A percentile compares a stretch with the other conserved stretches of the same genome.
Conservation (phyloP, 2,888 invertebrate genomes). For the Ormyrus pomaceus region DNA sequence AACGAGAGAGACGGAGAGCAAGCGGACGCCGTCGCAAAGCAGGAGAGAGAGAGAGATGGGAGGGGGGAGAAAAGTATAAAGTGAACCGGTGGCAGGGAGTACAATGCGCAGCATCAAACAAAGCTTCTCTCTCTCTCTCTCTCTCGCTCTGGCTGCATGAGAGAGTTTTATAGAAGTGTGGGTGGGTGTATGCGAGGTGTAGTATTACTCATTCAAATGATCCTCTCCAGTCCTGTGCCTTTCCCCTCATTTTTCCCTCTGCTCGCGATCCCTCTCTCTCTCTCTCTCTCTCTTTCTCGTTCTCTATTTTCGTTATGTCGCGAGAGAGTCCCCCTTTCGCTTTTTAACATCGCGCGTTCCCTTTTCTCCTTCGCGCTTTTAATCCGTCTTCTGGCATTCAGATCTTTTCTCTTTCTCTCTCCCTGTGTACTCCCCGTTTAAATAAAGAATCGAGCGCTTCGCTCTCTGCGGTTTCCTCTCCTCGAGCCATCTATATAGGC, state of each 20-base stretch:
- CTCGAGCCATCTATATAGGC: background rate
- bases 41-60: slow-evolving; percentile 42
- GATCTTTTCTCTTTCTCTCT: slow-evolving; percentile 63
- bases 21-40: background rate
- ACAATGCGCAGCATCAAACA: slow-evolving; percentile 75
- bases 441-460: slow-evolving; percentile 69
- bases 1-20: background rate
- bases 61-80: slow-evolving; percentile 65
- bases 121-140: slow-evolving; percentile 63
- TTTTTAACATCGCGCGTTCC: slow-evolving; percentile 63
- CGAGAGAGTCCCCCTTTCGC: slow-evolving; percentile 31
- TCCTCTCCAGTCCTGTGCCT: slow-evolving; percentile 65
- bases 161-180: slow-evolving; percentile 70
- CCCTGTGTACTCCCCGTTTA: slow-evolving; percentile 62
- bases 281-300: slow-evolving; percentile 42
- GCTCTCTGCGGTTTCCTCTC: slow-evolving; percentile 38
- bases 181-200: slow-evolving; percentile 74
- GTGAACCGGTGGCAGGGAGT: slow-evolving; percentile 73
- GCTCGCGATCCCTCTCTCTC: slow-evolving; percentile 5
- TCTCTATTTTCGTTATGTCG: slow-evolving; percentile 42
- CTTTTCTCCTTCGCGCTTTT: slow-evolving; percentile 64
- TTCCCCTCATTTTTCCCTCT: slow-evolving; percentile 53
- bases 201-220: slow-evolving; percentile 76
- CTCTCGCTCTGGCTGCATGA: slow-evolving; percentile 24
- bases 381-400: slow-evolving; percentile 72